phyloP scores from a whole-genome alignment of 2,888 invertebrate species.

The Melinaea menophilus region DNA sequence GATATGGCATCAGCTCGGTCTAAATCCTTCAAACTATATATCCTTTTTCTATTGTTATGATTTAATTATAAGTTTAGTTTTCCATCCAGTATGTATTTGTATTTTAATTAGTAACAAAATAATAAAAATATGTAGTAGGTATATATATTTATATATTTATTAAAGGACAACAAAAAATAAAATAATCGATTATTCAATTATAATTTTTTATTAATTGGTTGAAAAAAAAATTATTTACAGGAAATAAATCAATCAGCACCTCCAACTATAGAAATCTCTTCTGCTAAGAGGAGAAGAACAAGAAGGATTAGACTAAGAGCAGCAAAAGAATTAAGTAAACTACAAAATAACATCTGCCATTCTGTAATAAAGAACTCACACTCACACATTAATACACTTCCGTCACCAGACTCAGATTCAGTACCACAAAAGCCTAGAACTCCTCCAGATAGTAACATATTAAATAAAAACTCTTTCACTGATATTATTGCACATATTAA shows the following conservation, averaged over 20 bases:
- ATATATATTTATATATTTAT: too few species aligned
- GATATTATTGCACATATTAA: constrained; percentile 1
- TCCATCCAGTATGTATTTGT: too few species aligned
- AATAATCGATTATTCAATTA: too few species aligned
- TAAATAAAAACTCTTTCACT: neutral
- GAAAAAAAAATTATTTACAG: neutral
- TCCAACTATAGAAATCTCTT: constrained; percentile 27
- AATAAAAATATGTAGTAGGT: too few species aligned
- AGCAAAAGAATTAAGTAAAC: constrained; percentile 25
- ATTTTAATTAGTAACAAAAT: too few species aligned
- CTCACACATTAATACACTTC: neutral
- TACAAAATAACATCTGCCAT: constrained; percentile 13
- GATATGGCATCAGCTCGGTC: too few species aligned
- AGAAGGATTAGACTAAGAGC: constrained; percentile 49
- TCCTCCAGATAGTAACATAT: neutral
- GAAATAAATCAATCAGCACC: constrained; percentile 11
- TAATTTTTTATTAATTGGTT: too few species aligned
- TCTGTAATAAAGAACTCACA: constrained; percentile 5
- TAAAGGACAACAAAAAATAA: too few species aligned
- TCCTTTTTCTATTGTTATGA: too few species aligned
- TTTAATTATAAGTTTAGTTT: too few species aligned
- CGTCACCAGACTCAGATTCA: neutral
- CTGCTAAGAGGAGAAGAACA: constrained; percentile 49
- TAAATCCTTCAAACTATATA: too few species aligned
- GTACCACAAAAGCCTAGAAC: neutral